Evolutionary conservation across 2,888 invertebrate species (phyloP).

Genomic region (Xestia ashworthii): DNA sequence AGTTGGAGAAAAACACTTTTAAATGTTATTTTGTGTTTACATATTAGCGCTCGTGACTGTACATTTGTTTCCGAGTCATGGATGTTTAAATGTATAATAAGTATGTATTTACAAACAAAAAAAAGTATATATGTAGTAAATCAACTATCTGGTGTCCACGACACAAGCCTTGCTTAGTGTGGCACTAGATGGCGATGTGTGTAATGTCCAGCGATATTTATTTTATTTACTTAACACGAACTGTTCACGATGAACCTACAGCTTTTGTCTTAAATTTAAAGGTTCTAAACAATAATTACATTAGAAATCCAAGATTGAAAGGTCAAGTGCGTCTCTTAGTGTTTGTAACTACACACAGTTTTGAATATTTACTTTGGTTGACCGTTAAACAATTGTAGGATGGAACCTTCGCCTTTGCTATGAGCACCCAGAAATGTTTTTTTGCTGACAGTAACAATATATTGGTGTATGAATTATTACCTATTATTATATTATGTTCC

Average conservation of each 20-base stretch:
- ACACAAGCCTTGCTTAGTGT: too few relatives aligned
- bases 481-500: constrained; percentile 36
- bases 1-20: too few relatives aligned
- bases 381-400: constrained; percentile 46
- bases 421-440: constrained; percentile 44
- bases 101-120: too few relatives aligned
- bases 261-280: constrained; percentile 40
- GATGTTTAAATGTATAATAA: too few relatives aligned
- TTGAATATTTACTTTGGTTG: constrained; percentile 34
- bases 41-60: too few relatives aligned
- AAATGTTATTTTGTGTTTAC: too few relatives aligned
- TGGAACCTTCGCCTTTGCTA: constrained; percentile 56
- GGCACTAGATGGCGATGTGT: too few relatives aligned
- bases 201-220: too few relatives aligned
- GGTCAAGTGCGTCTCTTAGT: constrained; percentile 48
- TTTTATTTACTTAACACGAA: neutral
- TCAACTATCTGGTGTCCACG: too few relatives aligned
- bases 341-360: constrained; percentile 45
- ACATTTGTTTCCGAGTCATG: too few relatives aligned
- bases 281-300: constrained; percentile 29
- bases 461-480: constrained; percentile 32
- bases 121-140: too few relatives aligned
- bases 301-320: constrained; percentile 35
- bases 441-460: constrained; percentile 28
- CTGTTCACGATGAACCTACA: neutral